A percentile compares a stretch with the other conserved stretches of the same genome.
Evolutionary conservation across 2,888 invertebrate species (phyloP).

Genomic region (Patella depressa): DNA sequence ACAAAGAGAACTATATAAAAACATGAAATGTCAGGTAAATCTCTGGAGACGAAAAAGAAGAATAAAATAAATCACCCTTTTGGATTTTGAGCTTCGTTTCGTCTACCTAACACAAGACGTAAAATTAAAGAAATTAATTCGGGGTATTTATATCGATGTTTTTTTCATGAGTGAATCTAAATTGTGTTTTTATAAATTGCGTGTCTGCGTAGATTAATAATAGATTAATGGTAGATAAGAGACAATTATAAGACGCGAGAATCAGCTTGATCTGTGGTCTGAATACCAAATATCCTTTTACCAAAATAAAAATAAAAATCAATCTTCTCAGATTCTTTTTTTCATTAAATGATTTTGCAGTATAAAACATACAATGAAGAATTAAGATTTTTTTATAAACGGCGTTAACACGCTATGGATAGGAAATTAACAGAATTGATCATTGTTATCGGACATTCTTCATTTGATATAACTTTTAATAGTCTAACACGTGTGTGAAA

Average conservation of each 20-base stretch:
- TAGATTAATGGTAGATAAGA: neutral
- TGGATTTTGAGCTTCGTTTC: neutral
- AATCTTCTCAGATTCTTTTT: too few species aligned
- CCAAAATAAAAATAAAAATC: too few species aligned
- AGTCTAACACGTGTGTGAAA: too few species aligned
- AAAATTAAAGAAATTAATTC: slow-evolving; percentile 9
- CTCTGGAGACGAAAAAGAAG: neutral
- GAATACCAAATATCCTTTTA: too few species aligned
- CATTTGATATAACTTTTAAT: too few species aligned
- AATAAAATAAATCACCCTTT: slow-evolving; percentile 8
- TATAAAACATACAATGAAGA: too few species aligned
- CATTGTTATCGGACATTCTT: too few species aligned
- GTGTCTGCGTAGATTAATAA: neutral
- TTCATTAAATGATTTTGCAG: too few species aligned
- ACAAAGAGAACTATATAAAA: slow-evolving; percentile 9
- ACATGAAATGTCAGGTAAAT: slow-evolving; percentile 7
- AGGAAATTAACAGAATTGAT: too few species aligned
- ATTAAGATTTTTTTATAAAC: too few species aligned
- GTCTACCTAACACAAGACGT: neutral
- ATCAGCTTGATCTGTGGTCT: neutral
- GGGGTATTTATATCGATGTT: neutral
- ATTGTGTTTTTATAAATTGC: neutral
- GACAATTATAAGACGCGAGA: neutral
- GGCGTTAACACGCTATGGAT: too few species aligned
- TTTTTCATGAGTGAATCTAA: neutral